These are phyloP conservation scores for Meloidogyne hapla DNA, from an alignment of 1,140 invertebrate genomes.

Conservation along the genomic window DNA sequence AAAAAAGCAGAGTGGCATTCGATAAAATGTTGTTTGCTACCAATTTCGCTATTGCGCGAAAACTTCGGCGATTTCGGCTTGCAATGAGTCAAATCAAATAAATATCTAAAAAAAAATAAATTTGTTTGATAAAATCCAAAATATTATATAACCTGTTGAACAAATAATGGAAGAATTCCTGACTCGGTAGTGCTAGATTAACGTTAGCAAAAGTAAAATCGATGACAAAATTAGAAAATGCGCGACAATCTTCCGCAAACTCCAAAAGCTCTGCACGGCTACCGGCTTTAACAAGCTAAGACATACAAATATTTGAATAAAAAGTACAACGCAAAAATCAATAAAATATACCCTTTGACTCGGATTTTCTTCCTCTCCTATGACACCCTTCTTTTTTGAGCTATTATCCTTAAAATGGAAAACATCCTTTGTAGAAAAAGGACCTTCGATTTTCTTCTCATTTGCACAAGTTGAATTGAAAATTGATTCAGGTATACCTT, in stretches of 20 bases:
- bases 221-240: conserved; percentile 35
- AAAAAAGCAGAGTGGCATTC: conserved; percentile 30
- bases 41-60: neutral
- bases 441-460: conserved; percentile 33
- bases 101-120: conserved; percentile 39
- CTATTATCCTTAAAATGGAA: conserved; percentile 34
- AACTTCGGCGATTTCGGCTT: conserved; percentile 38
- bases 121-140: neutral
- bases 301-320: neutral
- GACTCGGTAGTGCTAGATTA: conserved; percentile 42
- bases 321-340: no score
- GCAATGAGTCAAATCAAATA: conserved; percentile 54
- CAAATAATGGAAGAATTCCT: conserved; percentile 48
- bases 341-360: neutral
- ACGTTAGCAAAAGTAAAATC: conserved; percentile 37
- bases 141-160: conserved; percentile 41
- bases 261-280: conserved; percentile 36
- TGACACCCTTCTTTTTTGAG: conserved; percentile 4
- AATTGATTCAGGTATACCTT: conserved; percentile 43
- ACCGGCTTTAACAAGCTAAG: conserved; percentile 37
- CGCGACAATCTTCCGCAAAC: conserved; percentile 36
- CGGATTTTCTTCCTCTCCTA: conserved; percentile 5
- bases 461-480: conserved; percentile 30
- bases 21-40: conserved; percentile 28
- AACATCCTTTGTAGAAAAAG: conserved; percentile 33